Conservation (phyloP, 2,888 invertebrate species). For the Trypoxylon attenuatum region DNA sequence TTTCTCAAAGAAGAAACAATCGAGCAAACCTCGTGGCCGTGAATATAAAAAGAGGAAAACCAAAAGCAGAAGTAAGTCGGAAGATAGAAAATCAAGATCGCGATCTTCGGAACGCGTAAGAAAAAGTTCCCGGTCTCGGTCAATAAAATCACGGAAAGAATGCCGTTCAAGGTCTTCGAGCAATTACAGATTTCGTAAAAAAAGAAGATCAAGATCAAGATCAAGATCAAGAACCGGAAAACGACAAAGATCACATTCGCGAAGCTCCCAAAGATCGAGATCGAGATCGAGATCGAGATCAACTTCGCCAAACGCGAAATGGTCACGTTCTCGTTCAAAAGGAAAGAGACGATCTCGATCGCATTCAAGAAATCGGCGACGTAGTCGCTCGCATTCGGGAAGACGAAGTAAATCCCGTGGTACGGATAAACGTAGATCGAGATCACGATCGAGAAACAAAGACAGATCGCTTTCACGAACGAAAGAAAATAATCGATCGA, state of each 20-base stretch:
- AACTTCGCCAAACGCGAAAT: conserved; percentile 47
- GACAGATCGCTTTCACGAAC: conserved; percentile 56
- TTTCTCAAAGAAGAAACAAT: conserved; percentile 48
- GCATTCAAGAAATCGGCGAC: conserved; percentile 56
- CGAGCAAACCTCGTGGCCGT: conserved; percentile 45
- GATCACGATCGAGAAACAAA: conserved; percentile 52
- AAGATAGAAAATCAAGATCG: conserved; percentile 50
- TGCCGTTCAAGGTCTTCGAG: conserved; percentile 64
- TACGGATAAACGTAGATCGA: conserved; percentile 56
- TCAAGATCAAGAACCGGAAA: conserved; percentile 61
- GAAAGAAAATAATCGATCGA: conserved; percentile 60
- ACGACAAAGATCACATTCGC: conserved; percentile 54
- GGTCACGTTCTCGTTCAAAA: conserved; percentile 64
- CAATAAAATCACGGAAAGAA: conserved; percentile 53
- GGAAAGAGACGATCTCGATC: conserved; percentile 61
- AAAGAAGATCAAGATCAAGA: conserved; percentile 58
- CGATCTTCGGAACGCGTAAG: conserved; percentile 52
- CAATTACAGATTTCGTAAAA: conserved; percentile 57
- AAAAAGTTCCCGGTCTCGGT: conserved; percentile 53
- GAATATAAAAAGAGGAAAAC: conserved; percentile 54
- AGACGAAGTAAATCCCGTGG: conserved; percentile 53
- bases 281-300: conserved; percentile 58
- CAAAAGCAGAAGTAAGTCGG: conserved; percentile 59
- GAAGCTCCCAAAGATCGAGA: conserved; percentile 55
- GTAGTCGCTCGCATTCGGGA: conserved; percentile 56